phyloP scores from a whole-genome alignment of 2,888 invertebrate species.

The Andricus quercusramuli region DNA sequence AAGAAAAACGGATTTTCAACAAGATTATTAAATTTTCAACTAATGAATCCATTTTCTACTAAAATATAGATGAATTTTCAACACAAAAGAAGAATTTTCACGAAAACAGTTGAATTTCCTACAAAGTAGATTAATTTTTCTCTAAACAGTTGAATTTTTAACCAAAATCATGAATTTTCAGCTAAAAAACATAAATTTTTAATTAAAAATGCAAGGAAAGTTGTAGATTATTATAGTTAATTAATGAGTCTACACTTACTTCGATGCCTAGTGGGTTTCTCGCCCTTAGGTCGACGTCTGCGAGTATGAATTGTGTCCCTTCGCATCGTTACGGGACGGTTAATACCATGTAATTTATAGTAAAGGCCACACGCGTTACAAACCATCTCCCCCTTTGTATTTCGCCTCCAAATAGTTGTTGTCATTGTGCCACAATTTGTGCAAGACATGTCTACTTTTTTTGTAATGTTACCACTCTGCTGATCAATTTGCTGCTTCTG shows the following conservation, averaged over 20 bases:
- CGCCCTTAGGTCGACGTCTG: slow-evolving; percentile 91
- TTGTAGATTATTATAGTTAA: no score
- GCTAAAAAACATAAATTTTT: no score
- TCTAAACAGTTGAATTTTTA: no score
- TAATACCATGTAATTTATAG: slow-evolving; percentile 96
- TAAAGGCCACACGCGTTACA: slow-evolving; percentile 99
- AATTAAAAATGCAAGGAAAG: no score
- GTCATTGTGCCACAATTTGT: slow-evolving; percentile 98
- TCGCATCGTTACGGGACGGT: slow-evolving; percentile 96
- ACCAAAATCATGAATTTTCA: no score
- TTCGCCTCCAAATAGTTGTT: slow-evolving; percentile 98
- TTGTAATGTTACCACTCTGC: slow-evolving; percentile 68
- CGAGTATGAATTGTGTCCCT: slow-evolving; percentile 97
- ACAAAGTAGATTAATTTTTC: no score
- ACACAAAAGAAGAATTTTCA: no score
- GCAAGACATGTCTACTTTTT: slow-evolving; percentile 90
- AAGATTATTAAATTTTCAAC: no score
- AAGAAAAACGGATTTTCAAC: no score
- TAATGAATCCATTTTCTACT: no score
- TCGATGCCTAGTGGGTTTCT: slow-evolving; percentile 77
- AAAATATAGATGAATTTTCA: no score
- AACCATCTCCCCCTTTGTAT: slow-evolving; percentile 97
- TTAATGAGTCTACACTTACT: slow-evolving; percentile 62
- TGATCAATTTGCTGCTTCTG: slow-evolving; percentile 71
- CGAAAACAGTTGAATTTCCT: no score